Conservation (phyloP, 1,140 invertebrate genomes). For the Phthorimaea operculella region DNA sequence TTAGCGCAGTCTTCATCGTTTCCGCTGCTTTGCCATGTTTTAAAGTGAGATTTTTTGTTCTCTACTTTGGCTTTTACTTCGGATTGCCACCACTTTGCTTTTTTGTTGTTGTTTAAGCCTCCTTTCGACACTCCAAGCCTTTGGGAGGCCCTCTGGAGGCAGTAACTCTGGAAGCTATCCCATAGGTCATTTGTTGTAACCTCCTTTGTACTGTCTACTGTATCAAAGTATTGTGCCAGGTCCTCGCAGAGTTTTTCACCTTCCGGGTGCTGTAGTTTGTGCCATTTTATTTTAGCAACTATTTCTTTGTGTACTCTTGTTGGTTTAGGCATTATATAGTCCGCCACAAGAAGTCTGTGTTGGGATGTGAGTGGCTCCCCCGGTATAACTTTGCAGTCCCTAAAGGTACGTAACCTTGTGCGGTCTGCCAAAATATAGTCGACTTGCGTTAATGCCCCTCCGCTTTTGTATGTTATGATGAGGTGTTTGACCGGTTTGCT, state of each 20-base stretch:
- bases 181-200: too few relatives aligned
- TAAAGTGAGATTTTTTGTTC: too few relatives aligned
- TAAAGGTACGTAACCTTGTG: background rate
- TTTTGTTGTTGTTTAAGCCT: too few relatives aligned
- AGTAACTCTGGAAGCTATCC: too few relatives aligned
- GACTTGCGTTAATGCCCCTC: background rate
- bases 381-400: slow-evolving; percentile 1
- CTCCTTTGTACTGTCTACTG: too few relatives aligned
- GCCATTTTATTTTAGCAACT: background rate
- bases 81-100: too few relatives aligned
- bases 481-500: slow-evolving; percentile 4
- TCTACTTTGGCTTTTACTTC: too few relatives aligned
- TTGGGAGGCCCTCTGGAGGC: too few relatives aligned
- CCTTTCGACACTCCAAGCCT: too few relatives aligned
- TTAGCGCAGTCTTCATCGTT: too few relatives aligned
- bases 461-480: slow-evolving; percentile 5
- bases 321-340: background rate
- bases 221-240: too few relatives aligned
- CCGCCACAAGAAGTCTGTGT: background rate
- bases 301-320: background rate
- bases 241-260: background rate
- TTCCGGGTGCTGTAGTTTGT: background rate
- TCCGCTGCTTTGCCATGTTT: too few relatives aligned
- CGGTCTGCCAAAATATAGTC: background rate
- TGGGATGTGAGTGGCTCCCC: background rate